Conservation (phyloP, 2,888 invertebrate species). For the Plusia festucae region DNA sequence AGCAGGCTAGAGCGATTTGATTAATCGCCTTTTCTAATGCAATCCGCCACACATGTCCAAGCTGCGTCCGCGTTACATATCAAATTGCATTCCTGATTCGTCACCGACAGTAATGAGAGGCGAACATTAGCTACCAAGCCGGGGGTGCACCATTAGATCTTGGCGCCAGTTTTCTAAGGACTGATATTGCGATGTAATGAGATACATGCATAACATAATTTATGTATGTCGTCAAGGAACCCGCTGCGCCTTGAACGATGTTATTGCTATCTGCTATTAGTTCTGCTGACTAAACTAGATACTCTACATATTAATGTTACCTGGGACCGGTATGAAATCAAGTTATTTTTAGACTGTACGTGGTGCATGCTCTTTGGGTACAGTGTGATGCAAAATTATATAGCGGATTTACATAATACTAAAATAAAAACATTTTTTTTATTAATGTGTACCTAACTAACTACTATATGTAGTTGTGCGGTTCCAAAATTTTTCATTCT, state of each 20-base stretch:
- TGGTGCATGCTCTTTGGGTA: conserved; percentile 12
- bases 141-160: conserved; percentile 54
- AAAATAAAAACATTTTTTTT: too few species aligned
- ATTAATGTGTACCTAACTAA: too few species aligned
- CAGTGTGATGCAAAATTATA: not conserved
- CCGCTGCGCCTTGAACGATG: conserved; percentile 75
- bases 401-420: too few species aligned
- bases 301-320: conserved; percentile 50
- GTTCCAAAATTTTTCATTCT: too few species aligned
- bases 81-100: conserved; percentile 61
- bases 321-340: conserved; percentile 41
- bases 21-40: conserved; percentile 41
- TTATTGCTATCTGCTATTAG: conserved; percentile 72
- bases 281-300: conserved; percentile 65
- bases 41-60: conserved; percentile 48
- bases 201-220: conserved; percentile 62
- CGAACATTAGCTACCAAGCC: conserved; percentile 35
- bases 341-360: conserved; percentile 44
- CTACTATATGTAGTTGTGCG: too few species aligned
- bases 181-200: conserved; percentile 71
- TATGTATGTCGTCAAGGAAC: conserved; percentile 69
- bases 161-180: conserved; percentile 63
- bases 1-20: conserved; percentile 18
- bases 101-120: conserved; percentile 53
- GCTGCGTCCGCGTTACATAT: conserved; percentile 38